These are phyloP conservation scores for Ctenosaura bakeri DNA, from an alignment of 2,797 vertebrate species.

Conservation along the genomic window DNA sequence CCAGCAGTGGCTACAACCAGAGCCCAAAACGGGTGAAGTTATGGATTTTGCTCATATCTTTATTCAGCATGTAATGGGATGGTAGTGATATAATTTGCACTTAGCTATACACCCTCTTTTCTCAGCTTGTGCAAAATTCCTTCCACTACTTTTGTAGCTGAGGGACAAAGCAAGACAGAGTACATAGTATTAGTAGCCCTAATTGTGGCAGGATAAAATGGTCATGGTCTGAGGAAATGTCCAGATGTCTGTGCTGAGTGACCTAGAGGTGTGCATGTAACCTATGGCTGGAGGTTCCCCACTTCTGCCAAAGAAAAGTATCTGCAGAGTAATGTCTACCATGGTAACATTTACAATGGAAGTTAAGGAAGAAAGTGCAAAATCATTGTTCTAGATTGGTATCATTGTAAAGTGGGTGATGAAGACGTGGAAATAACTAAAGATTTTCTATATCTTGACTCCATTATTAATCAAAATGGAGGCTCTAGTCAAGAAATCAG, in stretches of 20 bases:
- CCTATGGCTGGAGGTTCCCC: background rate
- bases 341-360: too few relatives aligned
- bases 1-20: too few relatives aligned
- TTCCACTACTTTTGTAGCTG: background rate
- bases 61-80: background rate
- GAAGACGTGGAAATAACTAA: too few relatives aligned
- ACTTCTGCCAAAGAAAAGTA: background rate
- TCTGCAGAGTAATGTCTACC: too few relatives aligned
- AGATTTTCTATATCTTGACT: too few relatives aligned
- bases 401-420: too few relatives aligned
- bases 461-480: too few relatives aligned
- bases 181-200: background rate
- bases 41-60: background rate
- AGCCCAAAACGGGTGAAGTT: too few relatives aligned
- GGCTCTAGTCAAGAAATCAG: too few relatives aligned
- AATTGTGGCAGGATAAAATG: background rate
- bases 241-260: too few relatives aligned
- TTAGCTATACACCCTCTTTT: background rate
- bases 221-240: background rate
- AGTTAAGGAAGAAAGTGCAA: too few relatives aligned
- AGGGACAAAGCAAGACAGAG: background rate
- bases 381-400: too few relatives aligned
- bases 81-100: background rate
- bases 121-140: background rate
- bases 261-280: background rate